Conservation (phyloP, 1,140 invertebrate genomes). For the Maniola jurtina region DNA sequence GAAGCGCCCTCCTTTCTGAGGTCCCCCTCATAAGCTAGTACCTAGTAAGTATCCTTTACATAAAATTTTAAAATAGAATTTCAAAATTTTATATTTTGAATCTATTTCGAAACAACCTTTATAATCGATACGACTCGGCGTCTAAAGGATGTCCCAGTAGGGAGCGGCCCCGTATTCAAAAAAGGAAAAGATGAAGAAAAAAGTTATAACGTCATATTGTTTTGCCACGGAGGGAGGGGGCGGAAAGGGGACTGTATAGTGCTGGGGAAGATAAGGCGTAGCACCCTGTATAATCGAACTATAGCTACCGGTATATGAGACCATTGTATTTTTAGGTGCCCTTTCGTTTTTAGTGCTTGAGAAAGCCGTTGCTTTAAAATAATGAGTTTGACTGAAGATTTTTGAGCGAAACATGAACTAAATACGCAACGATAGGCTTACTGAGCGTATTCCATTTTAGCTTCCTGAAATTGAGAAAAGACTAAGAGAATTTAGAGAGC, state of each 20-base stretch:
- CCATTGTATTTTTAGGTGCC: conserved; percentile 57
- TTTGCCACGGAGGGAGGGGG: conserved; percentile 57
- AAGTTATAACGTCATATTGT: conserved; percentile 78
- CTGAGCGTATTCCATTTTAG: too few relatives aligned
- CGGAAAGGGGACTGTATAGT: conserved; percentile 53
- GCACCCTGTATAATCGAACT: conserved; percentile 48
- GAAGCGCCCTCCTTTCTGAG: too few relatives aligned
- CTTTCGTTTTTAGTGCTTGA: conserved; percentile 37
- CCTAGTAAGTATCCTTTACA: too few relatives aligned
- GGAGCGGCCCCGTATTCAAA: conserved; percentile 70
- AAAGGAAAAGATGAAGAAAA: conserved; percentile 73
- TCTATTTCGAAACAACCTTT: conserved; percentile 21
- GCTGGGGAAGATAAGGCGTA: conserved; percentile 67
- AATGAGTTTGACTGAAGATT: background rate
- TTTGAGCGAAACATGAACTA: too few relatives aligned
- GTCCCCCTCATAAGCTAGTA: too few relatives aligned
- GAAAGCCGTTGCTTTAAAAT: conserved; percentile 42
- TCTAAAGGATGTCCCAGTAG: conserved; percentile 54
- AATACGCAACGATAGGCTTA: too few relatives aligned
- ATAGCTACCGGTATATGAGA: conserved; percentile 41
- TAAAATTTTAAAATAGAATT: too few relatives aligned
- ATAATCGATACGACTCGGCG: conserved; percentile 42
- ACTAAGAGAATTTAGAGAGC: too few relatives aligned
- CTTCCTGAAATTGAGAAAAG: too few relatives aligned
- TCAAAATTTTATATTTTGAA: conserved; percentile 4